A percentile compares a stretch with the other conserved stretches of the same genome.
phyloP scores from a whole-genome alignment of 2,797 vertebrate genomes.

The Enteromius fasciolatus region DNA sequence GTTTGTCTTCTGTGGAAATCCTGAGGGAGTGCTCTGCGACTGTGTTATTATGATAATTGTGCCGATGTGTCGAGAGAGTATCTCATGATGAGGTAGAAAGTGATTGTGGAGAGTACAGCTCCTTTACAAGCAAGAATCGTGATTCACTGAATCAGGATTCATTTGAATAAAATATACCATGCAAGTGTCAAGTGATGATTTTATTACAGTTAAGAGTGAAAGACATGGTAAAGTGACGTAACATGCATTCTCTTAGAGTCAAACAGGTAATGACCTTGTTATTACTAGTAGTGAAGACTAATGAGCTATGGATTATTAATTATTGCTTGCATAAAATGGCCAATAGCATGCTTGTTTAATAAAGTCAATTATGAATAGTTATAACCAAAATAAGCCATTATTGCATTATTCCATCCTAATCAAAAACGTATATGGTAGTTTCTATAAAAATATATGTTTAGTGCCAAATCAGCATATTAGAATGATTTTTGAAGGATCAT shows the following conservation, averaged over 20 bases:
- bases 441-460: background rate
- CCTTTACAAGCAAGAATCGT: background rate
- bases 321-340: background rate
- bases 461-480: background rate
- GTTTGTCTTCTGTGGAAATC: slow-evolving; percentile 27
- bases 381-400: background rate
- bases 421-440: background rate
- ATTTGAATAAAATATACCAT: background rate
- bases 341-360: background rate
- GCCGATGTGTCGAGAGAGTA: slow-evolving; percentile 15
- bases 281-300: background rate
- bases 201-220: background rate
- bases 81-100: background rate
- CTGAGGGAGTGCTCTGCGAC: slow-evolving; percentile 1
- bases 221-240: background rate
- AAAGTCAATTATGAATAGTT: background rate
- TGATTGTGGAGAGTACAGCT: background rate
- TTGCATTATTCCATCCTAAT: background rate
- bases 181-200: background rate
- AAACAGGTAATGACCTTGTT: background rate
- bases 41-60: slow-evolving; percentile 54
- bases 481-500: too few species aligned
- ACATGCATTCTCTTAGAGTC: background rate
- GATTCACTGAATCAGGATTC: background rate
- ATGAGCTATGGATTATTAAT: background rate